Base-by-base conservation (phyloP, 1,140 invertebrate species). In the Tetraneura akinire region DNA sequence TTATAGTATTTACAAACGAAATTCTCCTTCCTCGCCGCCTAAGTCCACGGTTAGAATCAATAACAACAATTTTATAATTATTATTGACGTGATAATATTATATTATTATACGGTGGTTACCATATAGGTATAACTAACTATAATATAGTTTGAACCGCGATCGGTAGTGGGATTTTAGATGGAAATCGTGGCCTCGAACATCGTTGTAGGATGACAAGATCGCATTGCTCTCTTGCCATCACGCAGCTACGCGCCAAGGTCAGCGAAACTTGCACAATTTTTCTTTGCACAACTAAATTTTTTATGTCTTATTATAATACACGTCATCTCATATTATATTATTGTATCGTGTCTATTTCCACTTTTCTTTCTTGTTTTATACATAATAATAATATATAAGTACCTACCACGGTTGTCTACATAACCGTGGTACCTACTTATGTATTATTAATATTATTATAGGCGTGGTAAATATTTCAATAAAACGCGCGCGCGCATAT, bases 191-290 rank as follows among this genome's bases (percentile, higher is more conserved):
- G 73, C 73, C 73, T 76, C 73, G 73, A 76, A 76, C 73, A 60
- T 57, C 73, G 73, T 76, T 57, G 73, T 76, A 76, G 73, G 73
- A 76, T 76, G 73, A 60, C 73, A 76, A 76, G 73, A 76, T 76
- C 73, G 73, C 73, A 49, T 42, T 76, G 37, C 55, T 76, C 73
- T 76, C 73, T 55, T 53, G 16, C 26, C 49, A 29, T 51, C 4
- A 11, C 73, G 29, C 16, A 13, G 29, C 26, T 3, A 23, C 71
- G 21, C 10, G 32, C 71, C 73, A 76, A 76, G 73, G 73, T 76
- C 53, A 60, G 21, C 73, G 14, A 23, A 60, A 76, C 55, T 76
- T 76, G 18, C 73, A 76, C 73, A 76, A 76, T 76, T 76, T 76
- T 76, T 60, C 73, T 76, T 45, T 18, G 53, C 73, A 45, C 73